Evolutionary conservation across 2,888 invertebrate species (phyloP), one percentile per base, ranked within the genome.

Genomic region (Ornithoptera priamus): DNA sequence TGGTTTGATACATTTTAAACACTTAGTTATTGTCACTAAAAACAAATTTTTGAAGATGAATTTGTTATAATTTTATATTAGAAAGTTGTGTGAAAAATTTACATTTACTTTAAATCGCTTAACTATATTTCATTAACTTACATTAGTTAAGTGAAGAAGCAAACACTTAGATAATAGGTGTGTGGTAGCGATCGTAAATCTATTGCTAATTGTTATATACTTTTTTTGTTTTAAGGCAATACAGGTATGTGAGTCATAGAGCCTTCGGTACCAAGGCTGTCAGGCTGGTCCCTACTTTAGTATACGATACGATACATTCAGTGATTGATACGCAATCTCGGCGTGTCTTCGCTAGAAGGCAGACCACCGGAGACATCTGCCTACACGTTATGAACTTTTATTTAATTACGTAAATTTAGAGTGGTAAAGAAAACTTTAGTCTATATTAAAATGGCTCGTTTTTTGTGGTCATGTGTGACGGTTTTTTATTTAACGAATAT

Each of bases 251-350:
- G 83, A 85, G 80, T 85, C 85, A 86, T 81, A 81, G 80, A 84
- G 88, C 80, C 81, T 85, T 83, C 83, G 77, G 79, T 81, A 85
- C 82, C 89, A 90, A 91, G 91, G 90, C 78, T 85, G 81, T 58
- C 72, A 74, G 79, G 78, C 81, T 75, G 81, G 80, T 80, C 82
- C 83, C 78, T 79, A 80, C 80, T 77, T 75, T 78, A 79, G 77
- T 74, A 77, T 77, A 22, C 22, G 22, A 22, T 22, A 22, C 22
- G 22, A 22, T 76, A 39, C 65, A 53, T 60, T 60, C 50, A 39
- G 60, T 65, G 68, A 59, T 65, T 56, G 30, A 17, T 30, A 30
- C 64, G 60, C 64, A 70, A 70, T 70, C 67, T 67, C 64, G 67
- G 42, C 67, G 70, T 68, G 65, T 63, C 68, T 65, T 68, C 67